A percentile compares a stretch with the other conserved stretches of the same genome.
These are phyloP conservation scores for Torymus aiolomorphi DNA, from an alignment of 2,888 invertebrate genomes.

Conservation along the genomic window DNA sequence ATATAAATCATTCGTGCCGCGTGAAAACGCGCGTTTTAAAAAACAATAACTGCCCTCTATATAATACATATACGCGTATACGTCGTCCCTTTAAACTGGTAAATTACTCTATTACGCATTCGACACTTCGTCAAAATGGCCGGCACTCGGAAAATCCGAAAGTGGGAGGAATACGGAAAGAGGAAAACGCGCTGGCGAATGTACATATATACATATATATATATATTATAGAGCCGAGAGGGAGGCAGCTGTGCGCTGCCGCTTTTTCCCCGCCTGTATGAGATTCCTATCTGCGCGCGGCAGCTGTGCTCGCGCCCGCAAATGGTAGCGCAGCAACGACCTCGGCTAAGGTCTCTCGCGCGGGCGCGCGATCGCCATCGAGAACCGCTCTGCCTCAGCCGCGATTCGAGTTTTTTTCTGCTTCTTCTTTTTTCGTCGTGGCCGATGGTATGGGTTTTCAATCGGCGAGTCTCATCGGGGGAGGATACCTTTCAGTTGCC, in stretches of 20 bases:
- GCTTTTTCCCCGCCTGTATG: neutral
- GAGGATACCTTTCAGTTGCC: conserved; percentile 45
- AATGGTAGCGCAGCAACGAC: conserved; percentile 51
- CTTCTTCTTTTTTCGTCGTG: too few relatives aligned
- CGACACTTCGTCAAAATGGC: conserved; percentile 20
- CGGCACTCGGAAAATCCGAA: neutral
- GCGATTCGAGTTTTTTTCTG: conserved; percentile 28
- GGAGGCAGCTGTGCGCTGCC: conserved; percentile 67
- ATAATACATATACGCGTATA: neutral
- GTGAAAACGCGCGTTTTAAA: conserved; percentile 9
- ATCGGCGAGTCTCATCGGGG: conserved; percentile 17
- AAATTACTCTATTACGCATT: conserved; percentile 33
- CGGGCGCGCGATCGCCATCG: conserved; percentile 40
- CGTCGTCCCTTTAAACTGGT: neutral
- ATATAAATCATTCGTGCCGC: conserved; percentile 29
- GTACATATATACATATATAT: too few relatives aligned
- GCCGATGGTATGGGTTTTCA: conserved; percentile 29
- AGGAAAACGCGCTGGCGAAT: neutral
- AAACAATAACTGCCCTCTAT: conserved; percentile 1
- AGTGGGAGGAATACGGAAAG: neutral
- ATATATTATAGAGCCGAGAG: too few relatives aligned
- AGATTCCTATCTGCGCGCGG: conserved; percentile 60
- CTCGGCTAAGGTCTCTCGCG: conserved; percentile 28
- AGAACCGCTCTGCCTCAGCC: neutral
- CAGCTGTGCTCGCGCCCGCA: conserved; percentile 60